Percentiles rank a stretch among this genome's conserved stretches.
These are phyloP conservation scores for Mimas tiliae DNA, from an alignment of 2,888 invertebrate genomes.

Conservation along the genomic window DNA sequence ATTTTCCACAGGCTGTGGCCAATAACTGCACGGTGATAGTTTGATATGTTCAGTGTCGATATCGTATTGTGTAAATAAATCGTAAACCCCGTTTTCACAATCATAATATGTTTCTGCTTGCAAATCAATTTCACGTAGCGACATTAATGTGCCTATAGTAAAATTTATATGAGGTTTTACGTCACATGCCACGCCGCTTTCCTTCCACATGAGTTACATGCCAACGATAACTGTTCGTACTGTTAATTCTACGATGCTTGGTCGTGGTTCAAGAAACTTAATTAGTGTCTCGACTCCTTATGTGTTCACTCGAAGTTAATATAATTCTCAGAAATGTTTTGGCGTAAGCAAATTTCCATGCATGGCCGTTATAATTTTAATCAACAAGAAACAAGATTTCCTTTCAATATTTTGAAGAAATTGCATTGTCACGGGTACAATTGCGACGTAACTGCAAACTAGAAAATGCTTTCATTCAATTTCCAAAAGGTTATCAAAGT, in stretches of 20 bases:
- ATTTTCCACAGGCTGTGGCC: constrained; percentile 47
- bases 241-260: constrained; percentile 49
- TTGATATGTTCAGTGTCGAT: constrained; percentile 73
- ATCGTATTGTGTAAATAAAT: constrained; percentile 82
- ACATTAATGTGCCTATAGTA: constrained; percentile 83
- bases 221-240: constrained; percentile 61
- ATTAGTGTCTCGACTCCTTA: constrained; percentile 33
- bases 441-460: constrained; percentile 25
- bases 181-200: constrained; percentile 73
- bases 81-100: constrained; percentile 85
- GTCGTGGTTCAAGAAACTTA: constrained; percentile 60
- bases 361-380: background rate
- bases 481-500: constrained; percentile 48
- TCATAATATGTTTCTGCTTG: constrained; percentile 84
- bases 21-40: constrained; percentile 68
- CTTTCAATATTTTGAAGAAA: background rate
- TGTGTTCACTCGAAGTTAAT: constrained; percentile 5
- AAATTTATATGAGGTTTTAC: constrained; percentile 83
- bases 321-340: constrained; percentile 12
- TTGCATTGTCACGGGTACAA: constrained; percentile 8
- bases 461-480: constrained; percentile 35
- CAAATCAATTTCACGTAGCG: constrained; percentile 85
- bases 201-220: constrained; percentile 65
- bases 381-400: background rate
- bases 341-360: background rate